Conservation (phyloP, 2,888 invertebrate species). For the Trissoscelio sp. region DNA sequence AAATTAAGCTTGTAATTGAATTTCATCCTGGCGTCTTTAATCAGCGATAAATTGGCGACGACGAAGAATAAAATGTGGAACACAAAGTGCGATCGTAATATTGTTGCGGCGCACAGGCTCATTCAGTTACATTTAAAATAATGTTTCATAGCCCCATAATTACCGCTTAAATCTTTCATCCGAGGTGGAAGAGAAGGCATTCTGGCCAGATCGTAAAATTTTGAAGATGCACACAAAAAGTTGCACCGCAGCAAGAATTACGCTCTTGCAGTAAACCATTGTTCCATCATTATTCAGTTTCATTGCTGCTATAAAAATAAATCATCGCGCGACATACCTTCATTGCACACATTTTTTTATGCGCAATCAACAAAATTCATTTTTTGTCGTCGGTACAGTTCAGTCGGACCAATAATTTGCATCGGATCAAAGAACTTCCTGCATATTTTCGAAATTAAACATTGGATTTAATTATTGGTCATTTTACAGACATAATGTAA, state of each 20-base stretch:
- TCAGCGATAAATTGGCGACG: constrained; percentile 6
- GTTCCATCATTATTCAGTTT: constrained; percentile 67
- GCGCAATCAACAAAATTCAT: constrained; percentile 53
- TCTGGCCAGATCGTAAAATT: constrained; percentile 64
- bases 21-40: constrained; percentile 13
- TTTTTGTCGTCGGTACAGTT: constrained; percentile 40
- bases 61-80: constrained; percentile 33
- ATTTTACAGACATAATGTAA: too few species aligned
- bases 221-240: constrained; percentile 67
- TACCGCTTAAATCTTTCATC: constrained; percentile 57
- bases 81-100: constrained; percentile 24
- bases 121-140: constrained; percentile 36
- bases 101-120: constrained; percentile 5
- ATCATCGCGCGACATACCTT: constrained; percentile 67
- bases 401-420: constrained; percentile 30
- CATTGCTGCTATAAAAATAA: constrained; percentile 69
- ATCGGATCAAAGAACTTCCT: constrained; percentile 12
- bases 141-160: constrained; percentile 50
- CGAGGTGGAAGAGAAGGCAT: constrained; percentile 57
- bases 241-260: constrained; percentile 61
- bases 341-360: constrained; percentile 63
- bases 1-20: constrained; percentile 29
- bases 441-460: too few species aligned
- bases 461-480: constrained; percentile 3
- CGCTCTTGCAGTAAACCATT: constrained; percentile 63